Evolutionary conservation across 2,888 invertebrate species (phyloP).

Genomic region (Tinea pellionella): DNA sequence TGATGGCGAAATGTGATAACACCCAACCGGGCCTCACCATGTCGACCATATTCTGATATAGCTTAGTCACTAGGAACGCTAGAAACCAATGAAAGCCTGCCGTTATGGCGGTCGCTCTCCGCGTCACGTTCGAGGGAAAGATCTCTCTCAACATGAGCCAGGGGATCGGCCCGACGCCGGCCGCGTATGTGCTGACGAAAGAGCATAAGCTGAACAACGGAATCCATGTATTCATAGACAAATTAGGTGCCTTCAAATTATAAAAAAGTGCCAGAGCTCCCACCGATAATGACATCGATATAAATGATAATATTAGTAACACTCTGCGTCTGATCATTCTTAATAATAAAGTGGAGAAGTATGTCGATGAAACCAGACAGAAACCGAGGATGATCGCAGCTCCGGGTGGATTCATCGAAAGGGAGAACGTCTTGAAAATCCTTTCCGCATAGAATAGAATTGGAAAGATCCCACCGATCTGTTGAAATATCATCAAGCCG

Average conservation of each 20-base stretch:
- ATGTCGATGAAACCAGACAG: constrained; percentile 69
- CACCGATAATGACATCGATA: constrained; percentile 66
- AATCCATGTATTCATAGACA: constrained; percentile 50
- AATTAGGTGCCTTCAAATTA: constrained; percentile 37
- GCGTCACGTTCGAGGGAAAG: constrained; percentile 72
- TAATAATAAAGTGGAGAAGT: constrained; percentile 66
- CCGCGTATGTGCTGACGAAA: constrained; percentile 71
- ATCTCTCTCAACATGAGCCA: constrained; percentile 79
- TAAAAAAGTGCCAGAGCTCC: constrained; percentile 61
- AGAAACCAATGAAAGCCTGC: constrained; percentile 76
- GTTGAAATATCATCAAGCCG: constrained; percentile 75
- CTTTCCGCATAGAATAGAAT: constrained; percentile 69
- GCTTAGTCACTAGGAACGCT: constrained; percentile 73
- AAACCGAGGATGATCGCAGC: constrained; percentile 72
- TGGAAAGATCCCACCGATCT: constrained; percentile 71
- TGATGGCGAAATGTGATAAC: constrained; percentile 74
- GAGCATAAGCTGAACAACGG: constrained; percentile 68
- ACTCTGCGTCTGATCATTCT: constrained; percentile 72
- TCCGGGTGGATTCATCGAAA: constrained; percentile 42
- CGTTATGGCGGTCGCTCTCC: constrained; percentile 74
- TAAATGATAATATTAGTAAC: constrained; percentile 71
- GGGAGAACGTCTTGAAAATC: constrained; percentile 63
- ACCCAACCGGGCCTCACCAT: constrained; percentile 70
- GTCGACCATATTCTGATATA: constrained; percentile 71
- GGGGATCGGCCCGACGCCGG: constrained; percentile 78